A percentile compares a stretch with the other conserved stretches of the same genome.
These are phyloP conservation scores for Aricia artaxerxes DNA, from an alignment of 2,888 invertebrate species.

Conservation along the genomic window DNA sequence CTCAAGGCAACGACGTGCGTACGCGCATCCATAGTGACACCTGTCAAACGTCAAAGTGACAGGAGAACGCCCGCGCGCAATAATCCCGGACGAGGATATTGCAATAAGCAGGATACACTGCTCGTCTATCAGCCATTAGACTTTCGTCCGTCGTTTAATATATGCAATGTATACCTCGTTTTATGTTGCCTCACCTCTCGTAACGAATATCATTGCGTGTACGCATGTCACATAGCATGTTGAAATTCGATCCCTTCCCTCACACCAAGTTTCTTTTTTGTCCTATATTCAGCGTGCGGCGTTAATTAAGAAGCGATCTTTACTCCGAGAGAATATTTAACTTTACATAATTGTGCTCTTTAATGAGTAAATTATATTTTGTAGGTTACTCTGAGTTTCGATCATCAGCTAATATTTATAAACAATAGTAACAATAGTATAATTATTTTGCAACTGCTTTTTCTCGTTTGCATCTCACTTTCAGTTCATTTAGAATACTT, in stretches of 20 bases:
- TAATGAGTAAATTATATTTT: neutral
- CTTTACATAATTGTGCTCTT: neutral
- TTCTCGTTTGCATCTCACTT: neutral
- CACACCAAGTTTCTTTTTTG: constrained; percentile 44
- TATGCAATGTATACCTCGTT: constrained; percentile 29
- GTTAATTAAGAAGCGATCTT: constrained; percentile 1
- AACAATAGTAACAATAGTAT: too few species aligned
- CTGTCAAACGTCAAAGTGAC: constrained; percentile 73
- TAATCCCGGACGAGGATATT: constrained; percentile 52
- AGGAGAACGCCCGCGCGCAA: constrained; percentile 69
- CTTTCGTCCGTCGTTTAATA: neutral
- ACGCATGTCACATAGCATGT: constrained; percentile 48
- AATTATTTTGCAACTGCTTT: neutral
- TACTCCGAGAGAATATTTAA: neutral
- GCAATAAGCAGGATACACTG: constrained; percentile 28
- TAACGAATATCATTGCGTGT: constrained; percentile 50
- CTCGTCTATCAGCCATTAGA: neutral
- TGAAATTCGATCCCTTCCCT: constrained; percentile 68
- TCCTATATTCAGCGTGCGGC: constrained; percentile 36
- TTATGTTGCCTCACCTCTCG: constrained; percentile 33
- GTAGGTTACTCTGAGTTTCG: neutral
- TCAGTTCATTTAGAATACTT: neutral
- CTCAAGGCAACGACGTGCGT: constrained; percentile 58
- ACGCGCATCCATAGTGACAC: constrained; percentile 70
- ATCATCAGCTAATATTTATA: neutral